Evolutionary conservation across 1,140 invertebrate species (phyloP).

Genomic region (Paramacrobiotus metropolitanus): DNA sequence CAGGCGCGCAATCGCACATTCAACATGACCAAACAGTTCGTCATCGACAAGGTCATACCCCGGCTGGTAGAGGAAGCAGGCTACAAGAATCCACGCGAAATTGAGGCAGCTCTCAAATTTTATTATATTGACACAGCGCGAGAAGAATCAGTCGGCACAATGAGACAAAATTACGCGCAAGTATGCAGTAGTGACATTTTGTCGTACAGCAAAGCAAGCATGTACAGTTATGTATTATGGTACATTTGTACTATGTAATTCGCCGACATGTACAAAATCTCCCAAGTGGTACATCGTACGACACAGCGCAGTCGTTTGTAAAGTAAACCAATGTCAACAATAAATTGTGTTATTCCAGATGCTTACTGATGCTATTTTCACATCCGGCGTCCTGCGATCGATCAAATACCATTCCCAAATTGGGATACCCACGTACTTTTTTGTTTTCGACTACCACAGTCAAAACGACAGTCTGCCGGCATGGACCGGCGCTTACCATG

Average conservation of each 20-base stretch:
- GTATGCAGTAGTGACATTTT: background rate
- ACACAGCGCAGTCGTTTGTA: too few relatives aligned
- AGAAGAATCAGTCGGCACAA: background rate
- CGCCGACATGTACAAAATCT: too few relatives aligned
- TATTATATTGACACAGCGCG: constrained; percentile 1
- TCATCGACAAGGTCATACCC: constrained; percentile 1
- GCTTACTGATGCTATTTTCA: constrained; percentile 1
- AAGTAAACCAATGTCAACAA: too few relatives aligned
- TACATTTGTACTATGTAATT: too few relatives aligned
- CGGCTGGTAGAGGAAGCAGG: constrained; percentile 1
- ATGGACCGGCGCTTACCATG: constrained; percentile 20
- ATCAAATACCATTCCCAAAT: background rate
- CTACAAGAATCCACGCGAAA: background rate
- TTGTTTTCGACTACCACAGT: constrained; percentile 2
- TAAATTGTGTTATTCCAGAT: background rate
- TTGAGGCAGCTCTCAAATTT: background rate
- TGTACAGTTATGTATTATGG: too few relatives aligned
- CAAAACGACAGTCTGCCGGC: constrained; percentile 1
- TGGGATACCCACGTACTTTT: background rate
- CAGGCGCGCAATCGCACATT: background rate
- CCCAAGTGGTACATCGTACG: too few relatives aligned
- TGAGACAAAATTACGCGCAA: background rate
- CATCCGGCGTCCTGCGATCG: background rate
- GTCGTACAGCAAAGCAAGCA: too few relatives aligned
- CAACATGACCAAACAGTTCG: constrained; percentile 3